phyloP scores from a whole-genome alignment of 2,797 vertebrate genomes.

The Sebastes steindachneri region DNA sequence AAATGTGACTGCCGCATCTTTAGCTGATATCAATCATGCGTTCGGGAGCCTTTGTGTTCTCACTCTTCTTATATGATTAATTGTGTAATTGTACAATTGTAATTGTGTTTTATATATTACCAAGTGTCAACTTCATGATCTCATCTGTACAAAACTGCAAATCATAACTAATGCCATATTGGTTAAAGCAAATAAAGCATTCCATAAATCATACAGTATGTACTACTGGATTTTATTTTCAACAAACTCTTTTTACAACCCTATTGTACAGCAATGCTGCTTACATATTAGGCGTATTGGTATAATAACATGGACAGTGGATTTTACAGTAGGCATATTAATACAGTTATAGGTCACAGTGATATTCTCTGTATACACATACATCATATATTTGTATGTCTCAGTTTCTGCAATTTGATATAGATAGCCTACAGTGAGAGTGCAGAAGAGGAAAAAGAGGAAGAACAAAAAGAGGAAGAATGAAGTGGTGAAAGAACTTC shows the following conservation, averaged over 20 bases:
- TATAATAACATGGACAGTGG: not conserved
- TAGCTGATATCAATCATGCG: not conserved
- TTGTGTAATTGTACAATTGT: not conserved
- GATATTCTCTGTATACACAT: conserved; percentile 2
- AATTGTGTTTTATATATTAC: not conserved
- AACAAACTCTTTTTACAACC: conserved; percentile 1
- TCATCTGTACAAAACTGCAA: not conserved
- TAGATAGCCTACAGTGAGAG: not conserved
- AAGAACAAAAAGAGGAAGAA: not conserved
- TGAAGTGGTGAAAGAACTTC: not conserved
- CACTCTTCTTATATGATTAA: not conserved
- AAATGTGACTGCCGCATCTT: not conserved
- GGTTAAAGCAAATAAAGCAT: conserved; percentile 43
- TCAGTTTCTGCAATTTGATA: not conserved
- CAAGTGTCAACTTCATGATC: not conserved
- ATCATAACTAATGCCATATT: not conserved
- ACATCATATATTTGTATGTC: not conserved
- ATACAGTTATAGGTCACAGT: not conserved
- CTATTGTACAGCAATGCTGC: conserved; percentile 13
- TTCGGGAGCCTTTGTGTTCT: not conserved
- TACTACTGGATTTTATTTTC: conserved; percentile 52
- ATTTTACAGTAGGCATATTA: conserved; percentile 11
- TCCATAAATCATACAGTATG: not conserved
- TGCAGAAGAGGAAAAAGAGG: not conserved
- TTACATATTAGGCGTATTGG: conserved; percentile 8